phyloP scores from a whole-genome alignment of 2,113 vertebrate genomes.

The Paramisgurnus dabryanus region DNA sequence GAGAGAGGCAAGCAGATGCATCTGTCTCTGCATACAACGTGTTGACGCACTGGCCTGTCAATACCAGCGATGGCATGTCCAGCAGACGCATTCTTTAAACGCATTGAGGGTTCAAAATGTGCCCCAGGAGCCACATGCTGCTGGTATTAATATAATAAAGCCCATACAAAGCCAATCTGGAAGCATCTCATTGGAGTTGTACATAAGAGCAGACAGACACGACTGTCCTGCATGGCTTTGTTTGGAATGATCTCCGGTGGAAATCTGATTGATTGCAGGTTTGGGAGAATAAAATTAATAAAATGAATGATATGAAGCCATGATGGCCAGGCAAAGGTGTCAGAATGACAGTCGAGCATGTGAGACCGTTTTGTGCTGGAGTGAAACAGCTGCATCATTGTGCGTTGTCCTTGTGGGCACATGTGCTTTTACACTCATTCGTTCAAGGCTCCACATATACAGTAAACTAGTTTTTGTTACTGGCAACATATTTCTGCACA shows the following conservation, averaged over 20 bases:
- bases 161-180: slow-evolving; percentile 52
- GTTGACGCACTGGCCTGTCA: not conserved
- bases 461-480: not conserved
- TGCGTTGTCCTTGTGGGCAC: not conserved
- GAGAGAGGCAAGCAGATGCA: not conserved
- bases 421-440: not conserved
- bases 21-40: not conserved
- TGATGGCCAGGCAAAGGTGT: slow-evolving; percentile 16
- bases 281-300: not conserved
- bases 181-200: slow-evolving; percentile 55
- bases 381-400: not conserved
- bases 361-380: slow-evolving; percentile 1
- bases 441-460: not conserved
- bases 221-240: slow-evolving; percentile 53
- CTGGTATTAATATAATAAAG: slow-evolving; percentile 61
- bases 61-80: not conserved
- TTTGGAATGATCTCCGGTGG: slow-evolving; percentile 39
- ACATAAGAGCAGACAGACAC: slow-evolving; percentile 19
- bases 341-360: slow-evolving; percentile 28
- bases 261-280: not conserved
- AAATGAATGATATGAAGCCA: slow-evolving; percentile 20
- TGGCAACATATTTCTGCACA: too few relatives aligned
- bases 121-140: slow-evolving; percentile 20
- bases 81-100: slow-evolving; percentile 38
- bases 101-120: slow-evolving; percentile 21